Evolutionary conservation across 2,113 vertebrate genomes (phyloP).

Genomic region (Meriones unguiculatus): DNA sequence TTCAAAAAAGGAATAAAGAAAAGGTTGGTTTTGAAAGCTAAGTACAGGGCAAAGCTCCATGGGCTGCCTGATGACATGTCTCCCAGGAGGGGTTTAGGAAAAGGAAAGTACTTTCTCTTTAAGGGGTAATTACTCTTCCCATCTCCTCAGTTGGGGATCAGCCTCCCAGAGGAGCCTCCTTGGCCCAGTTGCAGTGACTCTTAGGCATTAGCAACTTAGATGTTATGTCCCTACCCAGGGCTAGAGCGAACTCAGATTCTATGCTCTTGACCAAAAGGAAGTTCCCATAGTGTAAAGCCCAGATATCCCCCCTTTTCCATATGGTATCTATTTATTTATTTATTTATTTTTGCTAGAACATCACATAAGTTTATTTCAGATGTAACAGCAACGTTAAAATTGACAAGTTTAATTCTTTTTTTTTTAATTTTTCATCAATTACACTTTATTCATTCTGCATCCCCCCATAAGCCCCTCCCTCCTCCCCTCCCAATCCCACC

Average conservation of each 20-base stretch:
- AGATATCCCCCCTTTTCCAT: neutral
- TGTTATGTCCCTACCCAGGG: neutral
- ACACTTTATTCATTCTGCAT: no score
- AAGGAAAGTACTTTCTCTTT: neutral
- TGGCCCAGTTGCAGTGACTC: neutral
- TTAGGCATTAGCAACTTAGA: neutral
- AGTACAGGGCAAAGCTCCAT: neutral
- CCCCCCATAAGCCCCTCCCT: no score
- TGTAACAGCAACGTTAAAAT: conserved; percentile 86
- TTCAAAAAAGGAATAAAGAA: neutral
- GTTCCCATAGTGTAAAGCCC: neutral
- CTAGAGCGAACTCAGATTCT: neutral
- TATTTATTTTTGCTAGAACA: conserved; percentile 86
- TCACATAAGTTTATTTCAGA: conserved; percentile 86
- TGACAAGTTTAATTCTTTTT: no score
- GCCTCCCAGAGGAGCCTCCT: neutral
- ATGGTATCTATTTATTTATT: no score
- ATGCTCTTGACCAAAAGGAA: neutral
- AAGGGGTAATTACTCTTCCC: neutral
- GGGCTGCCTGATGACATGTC: neutral
- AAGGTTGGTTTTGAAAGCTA: neutral
- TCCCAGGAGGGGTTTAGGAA: neutral
- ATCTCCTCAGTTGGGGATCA: neutral
- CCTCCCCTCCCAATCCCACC: no score
- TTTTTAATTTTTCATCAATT: no score